Percentiles rank a stretch among this genome's conserved stretches.
phyloP scores from a whole-genome alignment of 2,797 vertebrate species.

The Rhabdophis nuchalis region DNA sequence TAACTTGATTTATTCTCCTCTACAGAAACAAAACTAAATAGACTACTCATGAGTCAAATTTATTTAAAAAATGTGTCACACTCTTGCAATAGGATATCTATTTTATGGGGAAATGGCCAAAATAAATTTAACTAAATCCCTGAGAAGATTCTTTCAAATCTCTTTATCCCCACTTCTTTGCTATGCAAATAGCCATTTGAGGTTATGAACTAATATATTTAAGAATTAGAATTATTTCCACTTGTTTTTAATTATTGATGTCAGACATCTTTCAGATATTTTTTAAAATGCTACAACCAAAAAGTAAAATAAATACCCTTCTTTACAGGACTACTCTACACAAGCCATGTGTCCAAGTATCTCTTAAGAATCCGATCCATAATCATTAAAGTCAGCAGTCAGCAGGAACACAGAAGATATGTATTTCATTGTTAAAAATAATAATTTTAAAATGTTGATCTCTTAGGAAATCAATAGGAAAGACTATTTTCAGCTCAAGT shows the following conservation, averaged over 20 bases:
- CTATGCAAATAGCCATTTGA: constrained; percentile 1
- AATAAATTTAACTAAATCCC: background rate
- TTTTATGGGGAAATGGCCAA: background rate
- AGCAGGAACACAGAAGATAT: background rate
- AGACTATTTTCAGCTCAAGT: background rate
- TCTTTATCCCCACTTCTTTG: background rate
- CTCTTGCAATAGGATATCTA: background rate
- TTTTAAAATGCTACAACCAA: constrained; percentile 5
- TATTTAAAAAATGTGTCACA: constrained; percentile 30
- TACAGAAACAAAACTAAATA: constrained; percentile 32
- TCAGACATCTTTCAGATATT: background rate
- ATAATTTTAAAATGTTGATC: background rate
- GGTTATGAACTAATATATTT: background rate
- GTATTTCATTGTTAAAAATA: background rate
- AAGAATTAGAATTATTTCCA: background rate
- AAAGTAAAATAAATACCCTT: background rate
- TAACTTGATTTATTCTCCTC: constrained; percentile 1
- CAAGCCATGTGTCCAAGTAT: background rate
- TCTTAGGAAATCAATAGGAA: background rate
- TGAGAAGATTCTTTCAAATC: background rate
- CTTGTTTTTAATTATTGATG: background rate
- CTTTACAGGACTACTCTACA: background rate
- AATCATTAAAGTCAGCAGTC: background rate
- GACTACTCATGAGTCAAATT: constrained; percentile 16
- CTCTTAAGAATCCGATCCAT: background rate